Evolutionary conservation across 2,113 vertebrate genomes (phyloP).

Genomic region (Myocastor coypus): DNA sequence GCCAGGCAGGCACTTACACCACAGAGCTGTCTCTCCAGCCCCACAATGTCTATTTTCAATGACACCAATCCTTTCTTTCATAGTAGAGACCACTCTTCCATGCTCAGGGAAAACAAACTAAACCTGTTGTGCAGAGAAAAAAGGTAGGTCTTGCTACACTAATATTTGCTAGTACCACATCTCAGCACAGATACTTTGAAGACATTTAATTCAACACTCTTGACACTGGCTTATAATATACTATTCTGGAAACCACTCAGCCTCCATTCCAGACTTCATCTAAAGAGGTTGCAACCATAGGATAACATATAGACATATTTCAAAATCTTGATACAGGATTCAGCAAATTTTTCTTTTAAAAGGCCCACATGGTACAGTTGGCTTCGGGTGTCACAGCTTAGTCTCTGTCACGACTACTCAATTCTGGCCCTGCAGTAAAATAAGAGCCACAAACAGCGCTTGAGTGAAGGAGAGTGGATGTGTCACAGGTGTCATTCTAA

Average conservation of each 20-base stretch:
- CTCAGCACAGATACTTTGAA: neutral
- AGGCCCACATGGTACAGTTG: neutral
- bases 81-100: neutral
- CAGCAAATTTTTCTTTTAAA: neutral
- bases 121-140: slow-evolving; percentile 40
- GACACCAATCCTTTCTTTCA: neutral
- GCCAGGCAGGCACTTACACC: too few species aligned
- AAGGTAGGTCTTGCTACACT: neutral
- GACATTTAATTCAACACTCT: neutral
- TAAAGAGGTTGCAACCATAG: neutral
- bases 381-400: neutral
- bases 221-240: neutral
- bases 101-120: neutral
- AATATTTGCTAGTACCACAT: neutral
- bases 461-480: neutral
- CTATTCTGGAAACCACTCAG: neutral
- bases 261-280: neutral
- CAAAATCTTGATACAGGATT: neutral
- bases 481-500: neutral
- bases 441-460: neutral
- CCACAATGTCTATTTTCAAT: neutral
- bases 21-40: too few species aligned
- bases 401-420: neutral
- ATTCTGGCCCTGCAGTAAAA: neutral
- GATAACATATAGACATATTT: neutral